Conservation (phyloP, 2,113 vertebrate species). For the Malaclemys terrapin region DNA sequence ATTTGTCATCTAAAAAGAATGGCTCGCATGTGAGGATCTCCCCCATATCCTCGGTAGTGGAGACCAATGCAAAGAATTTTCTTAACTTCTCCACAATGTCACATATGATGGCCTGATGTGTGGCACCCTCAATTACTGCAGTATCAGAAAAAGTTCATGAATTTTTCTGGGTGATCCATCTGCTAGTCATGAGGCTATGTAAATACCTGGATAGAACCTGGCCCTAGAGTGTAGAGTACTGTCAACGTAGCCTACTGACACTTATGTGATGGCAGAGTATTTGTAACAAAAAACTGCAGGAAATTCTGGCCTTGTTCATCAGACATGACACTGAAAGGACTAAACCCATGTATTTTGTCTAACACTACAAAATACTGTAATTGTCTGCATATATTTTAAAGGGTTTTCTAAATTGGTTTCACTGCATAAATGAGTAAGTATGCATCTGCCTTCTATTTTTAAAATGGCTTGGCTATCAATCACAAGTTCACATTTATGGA, state of each 20-base stretch:
- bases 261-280: neutral
- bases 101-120: neutral
- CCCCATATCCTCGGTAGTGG: neutral
- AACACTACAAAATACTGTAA: neutral
- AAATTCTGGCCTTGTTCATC: neutral
- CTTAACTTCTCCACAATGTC: neutral
- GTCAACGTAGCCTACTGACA: neutral
- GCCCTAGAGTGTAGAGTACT: neutral
- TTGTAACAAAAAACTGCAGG: constrained; percentile 11
- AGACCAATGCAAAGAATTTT: neutral
- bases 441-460: neutral
- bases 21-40: neutral
- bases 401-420: neutral
- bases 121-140: neutral
- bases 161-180: neutral
- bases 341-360: neutral
- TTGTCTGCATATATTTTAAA: neutral
- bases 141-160: neutral
- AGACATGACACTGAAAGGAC: constrained; percentile 28
- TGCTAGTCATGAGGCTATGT: neutral
- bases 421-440: neutral
- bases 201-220: neutral
- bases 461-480: neutral
- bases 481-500: neutral
- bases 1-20: neutral